Base-by-base conservation (phyloP, 64 coral and sea anemone species). In the Porites lutea region DNA sequence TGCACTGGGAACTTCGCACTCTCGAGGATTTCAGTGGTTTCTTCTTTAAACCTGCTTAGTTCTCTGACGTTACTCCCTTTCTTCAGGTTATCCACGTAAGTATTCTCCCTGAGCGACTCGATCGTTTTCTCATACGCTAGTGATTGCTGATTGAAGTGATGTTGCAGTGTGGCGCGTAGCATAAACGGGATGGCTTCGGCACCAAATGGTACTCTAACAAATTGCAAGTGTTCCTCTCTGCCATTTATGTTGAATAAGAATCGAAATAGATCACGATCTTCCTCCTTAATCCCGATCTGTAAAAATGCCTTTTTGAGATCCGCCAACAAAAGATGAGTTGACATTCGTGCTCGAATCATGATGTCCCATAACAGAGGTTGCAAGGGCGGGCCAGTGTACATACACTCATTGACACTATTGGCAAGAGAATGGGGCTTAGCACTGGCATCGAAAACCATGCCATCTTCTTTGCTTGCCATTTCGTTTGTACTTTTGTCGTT, bases 401-500 rank as follows among this genome's bases (percentile, higher is more conserved):
- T 37, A 37, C 27, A 37, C 27, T 37, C 27, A 37, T 37, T 37
- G 27, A 37, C 27, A 37, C 27, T 37, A 1, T 37, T 37, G 27
- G 27, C 27, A 37, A 37, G 27, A 37, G 27, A 1, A 37, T 37
- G 0, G 27, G 27, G 27, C 27, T 37, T 37, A 37, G 1, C 27
- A 37, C 27, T 83, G 27, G 27, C 27, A 37, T 37, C 27, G 27
- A 37, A 37, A 37, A 37, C 27, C 27, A 37, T 37, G n/a, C n/a
- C n/a, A n/a, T n/a, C n/a, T n/a, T n/a, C n/a, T n/a, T 57, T 83
- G 43, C 58, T 61, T 46, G 69, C 65, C n/a, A n/a, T n/a, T n/a
- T n/a, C n/a, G n/a, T n/a, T n/a, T n/a, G n/a, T 13, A 87, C 84
- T 47, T 73, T 87, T 47, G 85, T 87, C 15, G 81, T 84, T 18